Percentiles rank a stretch among this genome's conserved stretches.
These are phyloP conservation scores for Vicugna pacos DNA, from an alignment of 2,113 vertebrate species.

Conservation along the genomic window DNA sequence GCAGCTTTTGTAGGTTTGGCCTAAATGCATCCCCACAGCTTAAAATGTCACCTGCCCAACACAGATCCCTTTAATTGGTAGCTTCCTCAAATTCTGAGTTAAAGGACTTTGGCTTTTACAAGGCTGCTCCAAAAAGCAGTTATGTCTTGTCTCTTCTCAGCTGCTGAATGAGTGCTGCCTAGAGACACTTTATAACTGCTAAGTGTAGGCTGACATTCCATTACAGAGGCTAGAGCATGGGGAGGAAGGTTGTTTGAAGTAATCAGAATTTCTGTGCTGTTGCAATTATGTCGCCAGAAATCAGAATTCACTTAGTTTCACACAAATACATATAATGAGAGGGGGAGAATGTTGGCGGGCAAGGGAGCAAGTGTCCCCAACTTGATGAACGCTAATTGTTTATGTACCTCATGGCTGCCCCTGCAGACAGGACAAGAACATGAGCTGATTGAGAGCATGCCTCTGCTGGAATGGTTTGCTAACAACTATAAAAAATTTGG, in stretches of 20 bases:
- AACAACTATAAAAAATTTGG: slow-evolving; percentile 99
- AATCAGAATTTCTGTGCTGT: slow-evolving; percentile 32
- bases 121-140: background rate
- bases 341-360: background rate
- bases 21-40: background rate
- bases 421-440: slow-evolving; percentile 97
- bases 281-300: background rate
- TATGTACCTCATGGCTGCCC: slow-evolving; percentile 42
- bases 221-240: background rate
- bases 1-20: background rate
- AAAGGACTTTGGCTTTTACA: background rate
- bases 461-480: slow-evolving; percentile 99
- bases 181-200: background rate
- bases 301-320: background rate
- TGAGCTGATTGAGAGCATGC: slow-evolving; percentile 99
- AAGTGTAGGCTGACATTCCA: slow-evolving; percentile 11
- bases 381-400: background rate
- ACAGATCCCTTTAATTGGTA: background rate
- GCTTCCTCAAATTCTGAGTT: slow-evolving; percentile 15
- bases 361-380: background rate
- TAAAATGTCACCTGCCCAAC: background rate
- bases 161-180: background rate
- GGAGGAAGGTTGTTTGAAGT: slow-evolving; percentile 26
- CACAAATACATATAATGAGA: background rate
- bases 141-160: background rate